Conservation (phyloP, 2,888 invertebrate species). For the Labia minor region DNA sequence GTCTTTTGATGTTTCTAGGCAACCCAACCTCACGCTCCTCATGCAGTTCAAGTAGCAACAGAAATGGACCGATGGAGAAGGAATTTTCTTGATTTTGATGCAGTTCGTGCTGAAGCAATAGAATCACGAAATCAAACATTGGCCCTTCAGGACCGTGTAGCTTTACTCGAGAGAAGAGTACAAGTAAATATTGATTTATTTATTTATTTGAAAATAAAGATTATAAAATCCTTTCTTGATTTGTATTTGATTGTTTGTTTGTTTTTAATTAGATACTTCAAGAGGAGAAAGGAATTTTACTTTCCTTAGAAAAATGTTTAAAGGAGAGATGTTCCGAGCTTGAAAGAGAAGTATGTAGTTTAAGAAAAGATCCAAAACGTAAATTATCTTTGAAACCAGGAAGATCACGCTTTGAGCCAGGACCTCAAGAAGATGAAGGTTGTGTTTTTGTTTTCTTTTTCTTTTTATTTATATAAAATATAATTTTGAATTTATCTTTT, state of each 20-base stretch:
- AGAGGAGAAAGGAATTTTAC: constrained; percentile 63
- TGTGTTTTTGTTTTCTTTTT: too few relatives aligned
- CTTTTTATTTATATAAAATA: constrained; percentile 16
- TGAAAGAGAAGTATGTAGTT: constrained; percentile 50
- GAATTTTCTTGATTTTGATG: constrained; percentile 68
- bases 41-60: constrained; percentile 47
- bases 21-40: constrained; percentile 37
- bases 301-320: constrained; percentile 60
- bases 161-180: constrained; percentile 57
- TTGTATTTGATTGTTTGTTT: neutral
- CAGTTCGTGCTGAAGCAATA: constrained; percentile 55
- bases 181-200: constrained; percentile 48
- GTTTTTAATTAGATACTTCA: constrained; percentile 51
- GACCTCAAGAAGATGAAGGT: constrained; percentile 43
- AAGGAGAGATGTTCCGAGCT: constrained; percentile 66
- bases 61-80: constrained; percentile 69
- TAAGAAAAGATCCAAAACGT: constrained; percentile 34
- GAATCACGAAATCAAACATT: constrained; percentile 55
- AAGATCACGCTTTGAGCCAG: constrained; percentile 32
- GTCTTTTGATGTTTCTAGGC: too few relatives aligned
- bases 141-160: constrained; percentile 53
- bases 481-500: too few relatives aligned
- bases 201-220: neutral
- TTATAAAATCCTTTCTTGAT: neutral
- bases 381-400: constrained; percentile 38